Evolutionary conservation across 2,113 vertebrate genomes (phyloP), one percentile per base, ranked within the genome.

Genomic region (Serranochromis macrocephalus): DNA sequence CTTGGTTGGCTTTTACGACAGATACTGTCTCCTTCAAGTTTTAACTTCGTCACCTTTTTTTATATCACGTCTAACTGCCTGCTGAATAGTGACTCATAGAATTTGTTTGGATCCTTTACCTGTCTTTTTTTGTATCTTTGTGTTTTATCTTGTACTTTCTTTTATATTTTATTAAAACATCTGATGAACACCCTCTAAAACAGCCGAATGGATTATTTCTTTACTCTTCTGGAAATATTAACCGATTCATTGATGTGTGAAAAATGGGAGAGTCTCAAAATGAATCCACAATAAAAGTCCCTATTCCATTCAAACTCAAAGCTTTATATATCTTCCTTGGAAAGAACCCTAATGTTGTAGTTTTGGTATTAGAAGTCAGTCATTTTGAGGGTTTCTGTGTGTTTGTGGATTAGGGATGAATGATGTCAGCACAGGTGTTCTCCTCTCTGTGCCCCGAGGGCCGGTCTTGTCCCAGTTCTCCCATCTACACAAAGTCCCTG

Each of bases 401-500:
- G 80, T 83, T 29, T 85, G 90, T 88, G 82, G 80, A 26, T 45
- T 79, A 13, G 82, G 80, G 78, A 78, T 86, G 84, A 85, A 78
- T 63, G 86, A 89, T 90, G 88, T 86, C 49, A 45, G 49, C 88
- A 61, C 95, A 96, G 94, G 95, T 96, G 95, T 85, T 94, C 90
- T 85, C 87, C 88, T 92, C 91, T 82, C 88, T 71, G 38, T 88
- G 86, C 71, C 92, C 90, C 84, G 47, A 11, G 90, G 87, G 51
- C 88, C 45, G 45, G 73, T 81, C 54, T 86, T 80, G 53, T 55
- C 80, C 83, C 58, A 53, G 33, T 26, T 47, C 78, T 81, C 85
- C 29, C 75, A 55, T 61, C 85, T 47, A 61, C 87, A 96, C 96
- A 97, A 95, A 95, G 95, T 95, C 90, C 21, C 88, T 82, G 87